Evolutionary conservation across 1,140 invertebrate genomes (phyloP).

Genomic region (Drosophila virilis): DNA sequence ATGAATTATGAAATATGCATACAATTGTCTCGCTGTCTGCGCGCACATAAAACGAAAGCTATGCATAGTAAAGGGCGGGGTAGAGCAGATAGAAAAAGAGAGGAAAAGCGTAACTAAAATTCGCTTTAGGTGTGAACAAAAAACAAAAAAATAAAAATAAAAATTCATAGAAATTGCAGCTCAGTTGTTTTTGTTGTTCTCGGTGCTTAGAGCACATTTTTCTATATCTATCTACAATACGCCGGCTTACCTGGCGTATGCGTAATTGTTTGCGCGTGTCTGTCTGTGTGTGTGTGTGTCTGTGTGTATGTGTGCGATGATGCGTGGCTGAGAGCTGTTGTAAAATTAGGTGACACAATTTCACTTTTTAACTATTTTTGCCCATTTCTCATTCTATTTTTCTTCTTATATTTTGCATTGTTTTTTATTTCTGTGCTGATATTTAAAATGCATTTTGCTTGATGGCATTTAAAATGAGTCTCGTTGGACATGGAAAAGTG

Average conservation of each 20-base stretch:
- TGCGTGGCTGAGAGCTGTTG: slow-evolving; percentile 64
- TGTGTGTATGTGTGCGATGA: slow-evolving; percentile 57
- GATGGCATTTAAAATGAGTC: slow-evolving; percentile 70
- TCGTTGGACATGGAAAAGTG: slow-evolving; percentile 31
- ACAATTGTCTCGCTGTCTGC: slow-evolving; percentile 56
- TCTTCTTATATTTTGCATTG: slow-evolving; percentile 5
- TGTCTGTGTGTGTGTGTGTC: slow-evolving; percentile 13
- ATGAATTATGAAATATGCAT: slow-evolving; percentile 80
- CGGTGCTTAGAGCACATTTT: slow-evolving; percentile 41
- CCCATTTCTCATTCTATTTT: slow-evolving; percentile 17
- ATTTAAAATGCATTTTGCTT: slow-evolving; percentile 67
- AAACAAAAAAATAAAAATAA: slow-evolving; percentile 26
- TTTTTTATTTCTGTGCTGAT: slow-evolving; percentile 24
- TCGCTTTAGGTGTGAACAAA: slow-evolving; percentile 36
- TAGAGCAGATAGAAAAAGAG: slow-evolving; percentile 8
- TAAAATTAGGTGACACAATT: slow-evolving; percentile 79
- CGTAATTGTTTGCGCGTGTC: slow-evolving; percentile 37
- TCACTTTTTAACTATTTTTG: slow-evolving; percentile 46
- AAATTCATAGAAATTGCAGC: slow-evolving; percentile 26
- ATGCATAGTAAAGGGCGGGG: slow-evolving; percentile 3
- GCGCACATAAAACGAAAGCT: slow-evolving; percentile 6
- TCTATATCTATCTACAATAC: slow-evolving; percentile 4
- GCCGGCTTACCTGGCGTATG: slow-evolving; percentile 23
- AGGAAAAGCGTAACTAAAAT: slow-evolving; percentile 16
- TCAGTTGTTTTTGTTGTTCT: slow-evolving; percentile 41